phyloP scores from a whole-genome alignment of 2,797 vertebrate species.

The Coracias cyanogaster region DNA sequence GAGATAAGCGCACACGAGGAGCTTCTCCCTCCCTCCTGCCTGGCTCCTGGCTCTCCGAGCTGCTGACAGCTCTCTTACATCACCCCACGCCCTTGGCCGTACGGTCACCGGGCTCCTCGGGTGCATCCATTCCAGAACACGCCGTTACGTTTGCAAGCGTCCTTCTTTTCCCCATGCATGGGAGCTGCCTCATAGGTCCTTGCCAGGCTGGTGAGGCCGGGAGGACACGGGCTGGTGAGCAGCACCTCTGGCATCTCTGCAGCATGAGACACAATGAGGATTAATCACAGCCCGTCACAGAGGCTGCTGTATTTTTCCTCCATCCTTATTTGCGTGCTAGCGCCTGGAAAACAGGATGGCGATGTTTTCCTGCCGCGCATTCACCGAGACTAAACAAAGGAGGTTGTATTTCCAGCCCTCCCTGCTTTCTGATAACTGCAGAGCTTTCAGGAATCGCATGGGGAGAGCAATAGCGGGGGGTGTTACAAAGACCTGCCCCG shows the following conservation, averaged over 20 bases:
- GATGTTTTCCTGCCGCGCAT: conserved; percentile 58
- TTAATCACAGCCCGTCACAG: conserved; percentile 48
- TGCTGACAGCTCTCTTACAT: not conserved
- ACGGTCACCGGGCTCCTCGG: fast-evolving
- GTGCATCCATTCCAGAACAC: not conserved
- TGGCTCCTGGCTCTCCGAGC: fast-evolving
- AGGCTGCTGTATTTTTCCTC: conserved; percentile 45
- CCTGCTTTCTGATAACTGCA: not conserved
- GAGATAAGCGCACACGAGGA: fast-evolving
- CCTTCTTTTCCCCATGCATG: not conserved
- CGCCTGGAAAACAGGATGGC: conserved; percentile 69
- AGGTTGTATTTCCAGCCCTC: conserved; percentile 40
- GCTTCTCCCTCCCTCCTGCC: not conserved
- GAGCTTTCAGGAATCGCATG: not conserved
- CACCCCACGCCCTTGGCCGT: not conserved
- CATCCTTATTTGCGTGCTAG: conserved; percentile 60
- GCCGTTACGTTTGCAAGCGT: fast-evolving
- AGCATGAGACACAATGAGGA: not conserved
- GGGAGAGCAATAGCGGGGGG: not conserved
- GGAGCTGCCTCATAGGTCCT: not conserved
- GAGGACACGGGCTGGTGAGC: fast-evolving
- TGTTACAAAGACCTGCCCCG: not conserved
- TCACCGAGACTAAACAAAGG: conserved; percentile 73
- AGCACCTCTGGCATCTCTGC: conserved; percentile 18
- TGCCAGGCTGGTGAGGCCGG: fast-evolving